These are phyloP conservation scores for Eugnorisma glareosa DNA, from an alignment of 2,888 invertebrate species.

Conservation along the genomic window DNA sequence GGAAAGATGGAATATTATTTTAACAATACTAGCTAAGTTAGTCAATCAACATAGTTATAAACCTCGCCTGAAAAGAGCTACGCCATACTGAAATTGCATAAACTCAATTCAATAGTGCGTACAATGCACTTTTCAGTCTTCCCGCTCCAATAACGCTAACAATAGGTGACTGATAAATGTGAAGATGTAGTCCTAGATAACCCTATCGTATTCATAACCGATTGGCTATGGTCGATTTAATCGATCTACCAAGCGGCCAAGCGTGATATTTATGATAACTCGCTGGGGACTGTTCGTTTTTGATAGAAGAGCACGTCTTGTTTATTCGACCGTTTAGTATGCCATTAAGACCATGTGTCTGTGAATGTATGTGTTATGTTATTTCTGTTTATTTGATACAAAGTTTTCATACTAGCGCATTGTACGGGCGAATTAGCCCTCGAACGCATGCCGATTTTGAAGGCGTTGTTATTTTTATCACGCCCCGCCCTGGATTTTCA, in stretches of 20 bases:
- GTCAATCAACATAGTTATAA: neutral
- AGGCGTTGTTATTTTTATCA: neutral
- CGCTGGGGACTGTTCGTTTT: neutral
- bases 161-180: neutral
- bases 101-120: neutral
- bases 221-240: constrained; percentile 15
- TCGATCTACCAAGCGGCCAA: constrained; percentile 17
- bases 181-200: neutral
- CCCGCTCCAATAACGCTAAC: neutral
- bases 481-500: too few relatives aligned
- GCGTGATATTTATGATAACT: constrained; percentile 12
- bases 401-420: neutral
- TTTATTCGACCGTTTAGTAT: neutral
- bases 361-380: neutral
- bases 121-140: neutral
- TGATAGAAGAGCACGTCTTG: constrained; percentile 1
- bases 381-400: neutral
- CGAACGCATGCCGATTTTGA: neutral
- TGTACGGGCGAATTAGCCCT: neutral
- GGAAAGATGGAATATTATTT: neutral
- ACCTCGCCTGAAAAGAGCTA: neutral
- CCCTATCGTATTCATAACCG: constrained; percentile 20
- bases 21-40: neutral
- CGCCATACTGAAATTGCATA: neutral
- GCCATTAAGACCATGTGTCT: neutral